Conservation (phyloP, 2,797 vertebrate species). For the Danio jaintianensis region DNA sequence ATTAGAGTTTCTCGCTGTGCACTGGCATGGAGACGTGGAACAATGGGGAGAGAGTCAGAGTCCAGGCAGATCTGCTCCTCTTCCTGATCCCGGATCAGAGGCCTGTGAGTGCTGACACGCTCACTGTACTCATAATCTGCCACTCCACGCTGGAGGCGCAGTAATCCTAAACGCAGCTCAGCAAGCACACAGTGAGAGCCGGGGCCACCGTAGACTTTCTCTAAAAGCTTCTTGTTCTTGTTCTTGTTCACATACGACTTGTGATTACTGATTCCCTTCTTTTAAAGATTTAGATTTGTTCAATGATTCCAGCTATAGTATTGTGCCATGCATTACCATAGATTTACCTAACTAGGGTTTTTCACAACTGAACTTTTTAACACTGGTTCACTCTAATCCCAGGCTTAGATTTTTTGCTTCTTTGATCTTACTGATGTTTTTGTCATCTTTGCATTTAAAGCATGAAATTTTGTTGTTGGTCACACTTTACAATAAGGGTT, state of each 20-base stretch:
- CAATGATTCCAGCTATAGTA: background rate
- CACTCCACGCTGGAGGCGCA: slow-evolving; percentile 43
- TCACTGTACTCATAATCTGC: slow-evolving; percentile 50
- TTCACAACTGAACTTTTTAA: too few species aligned
- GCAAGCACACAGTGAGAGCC: slow-evolving; percentile 20
- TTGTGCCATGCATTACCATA: too few species aligned
- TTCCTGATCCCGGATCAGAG: slow-evolving; percentile 50
- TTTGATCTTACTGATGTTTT: too few species aligned
- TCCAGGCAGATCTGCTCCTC: slow-evolving; percentile 19
- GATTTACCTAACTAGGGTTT: too few species aligned
- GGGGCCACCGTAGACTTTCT: slow-evolving; percentile 8
- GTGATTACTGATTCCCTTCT: background rate
- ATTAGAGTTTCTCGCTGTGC: slow-evolving; percentile 44
- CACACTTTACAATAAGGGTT: too few species aligned
- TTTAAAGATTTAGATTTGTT: background rate
- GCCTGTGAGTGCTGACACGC: slow-evolving; percentile 42
- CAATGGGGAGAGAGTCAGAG: slow-evolving; percentile 18
- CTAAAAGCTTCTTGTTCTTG: slow-evolving; percentile 27
- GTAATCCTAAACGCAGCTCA: slow-evolving; percentile 53
- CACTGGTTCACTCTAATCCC: too few species aligned
- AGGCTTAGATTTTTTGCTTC: too few species aligned
- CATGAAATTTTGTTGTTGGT: too few species aligned
- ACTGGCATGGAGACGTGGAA: slow-evolving; percentile 41
- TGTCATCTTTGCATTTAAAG: too few species aligned
- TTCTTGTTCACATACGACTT: background rate